phyloP scores from a whole-genome alignment of 2,113 vertebrate species.

The Notiomystis cincta region DNA sequence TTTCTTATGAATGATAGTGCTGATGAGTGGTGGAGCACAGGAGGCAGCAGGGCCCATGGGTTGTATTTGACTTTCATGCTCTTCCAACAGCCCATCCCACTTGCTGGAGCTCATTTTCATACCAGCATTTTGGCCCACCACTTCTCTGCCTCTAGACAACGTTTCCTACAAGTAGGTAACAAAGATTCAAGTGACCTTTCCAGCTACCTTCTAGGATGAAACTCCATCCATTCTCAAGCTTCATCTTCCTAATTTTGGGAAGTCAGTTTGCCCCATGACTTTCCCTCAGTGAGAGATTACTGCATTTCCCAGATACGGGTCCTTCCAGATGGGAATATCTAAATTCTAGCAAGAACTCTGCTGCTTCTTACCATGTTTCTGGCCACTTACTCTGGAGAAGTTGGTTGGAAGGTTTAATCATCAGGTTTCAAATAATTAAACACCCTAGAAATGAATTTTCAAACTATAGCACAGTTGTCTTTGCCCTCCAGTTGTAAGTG shows the following conservation, averaged over 20 bases:
- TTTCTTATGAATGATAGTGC: neutral
- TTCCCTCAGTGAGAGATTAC: neutral
- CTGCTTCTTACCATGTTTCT: neutral
- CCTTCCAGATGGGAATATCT: neutral
- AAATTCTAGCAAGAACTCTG: neutral
- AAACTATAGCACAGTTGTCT: neutral
- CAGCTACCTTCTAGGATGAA: neutral
- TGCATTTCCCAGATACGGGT: neutral
- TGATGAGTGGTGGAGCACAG: rapidly evolving
- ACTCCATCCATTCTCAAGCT: neutral
- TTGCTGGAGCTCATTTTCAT: neutral
- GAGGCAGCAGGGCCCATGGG: neutral
- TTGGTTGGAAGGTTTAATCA: neutral
- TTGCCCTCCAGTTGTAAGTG: neutral
- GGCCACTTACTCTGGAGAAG: neutral
- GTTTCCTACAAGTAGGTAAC: neutral
- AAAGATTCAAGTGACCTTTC: neutral
- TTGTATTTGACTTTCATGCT: neutral
- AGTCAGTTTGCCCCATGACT: neutral
- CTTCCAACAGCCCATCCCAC: neutral
- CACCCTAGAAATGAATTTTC: neutral
- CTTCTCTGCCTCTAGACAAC: neutral
- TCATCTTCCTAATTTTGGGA: neutral
- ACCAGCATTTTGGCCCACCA: neutral
- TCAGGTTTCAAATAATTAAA: constrained; percentile 1